A percentile compares a stretch with the other conserved stretches of the same genome.
These are phyloP conservation scores for Volucella zonaria DNA, from an alignment of 2,888 invertebrate species.

Conservation along the genomic window DNA sequence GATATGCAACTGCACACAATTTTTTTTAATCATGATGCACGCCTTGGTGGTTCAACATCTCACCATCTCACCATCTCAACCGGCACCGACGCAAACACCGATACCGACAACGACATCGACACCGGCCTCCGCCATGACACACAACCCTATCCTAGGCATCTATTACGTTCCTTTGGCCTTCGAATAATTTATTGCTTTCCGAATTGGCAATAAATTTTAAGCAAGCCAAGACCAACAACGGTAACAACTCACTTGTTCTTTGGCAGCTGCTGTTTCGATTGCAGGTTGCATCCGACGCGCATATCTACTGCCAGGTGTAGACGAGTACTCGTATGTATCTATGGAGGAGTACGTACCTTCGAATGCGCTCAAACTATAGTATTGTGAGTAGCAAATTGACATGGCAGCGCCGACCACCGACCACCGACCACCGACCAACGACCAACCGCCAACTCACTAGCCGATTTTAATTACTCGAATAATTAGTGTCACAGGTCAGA, in stretches of 20 bases:
- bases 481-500: slow-evolving; percentile 68
- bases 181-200: slow-evolving; percentile 71
- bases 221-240: slow-evolving; percentile 64
- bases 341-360: background rate
- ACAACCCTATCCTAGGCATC: slow-evolving; percentile 27
- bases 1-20: slow-evolving; percentile 48
- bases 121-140: background rate
- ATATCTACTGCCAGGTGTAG: slow-evolving; percentile 15
- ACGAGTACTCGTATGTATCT: slow-evolving; percentile 4
- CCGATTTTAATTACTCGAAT: slow-evolving; percentile 72
- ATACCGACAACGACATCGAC: too few species aligned
- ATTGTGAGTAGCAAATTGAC: slow-evolving; percentile 57
- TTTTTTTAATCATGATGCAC: slow-evolving; percentile 70
- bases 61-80: slow-evolving; percentile 12
- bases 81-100: background rate
- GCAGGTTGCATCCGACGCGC: slow-evolving; percentile 5
- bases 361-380: background rate
- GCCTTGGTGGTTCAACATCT: slow-evolving; percentile 47
- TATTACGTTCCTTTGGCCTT: slow-evolving; percentile 64
- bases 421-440: slow-evolving; percentile 28
- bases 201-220: slow-evolving; percentile 71
- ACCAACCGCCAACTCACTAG: slow-evolving; percentile 40
- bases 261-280: slow-evolving; percentile 2
- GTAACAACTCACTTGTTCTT: slow-evolving; percentile 70
- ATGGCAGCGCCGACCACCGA: slow-evolving; percentile 44